Evolutionary conservation across 1,140 invertebrate genomes (phyloP).

Genomic region (Macrostomum lignano): DNA sequence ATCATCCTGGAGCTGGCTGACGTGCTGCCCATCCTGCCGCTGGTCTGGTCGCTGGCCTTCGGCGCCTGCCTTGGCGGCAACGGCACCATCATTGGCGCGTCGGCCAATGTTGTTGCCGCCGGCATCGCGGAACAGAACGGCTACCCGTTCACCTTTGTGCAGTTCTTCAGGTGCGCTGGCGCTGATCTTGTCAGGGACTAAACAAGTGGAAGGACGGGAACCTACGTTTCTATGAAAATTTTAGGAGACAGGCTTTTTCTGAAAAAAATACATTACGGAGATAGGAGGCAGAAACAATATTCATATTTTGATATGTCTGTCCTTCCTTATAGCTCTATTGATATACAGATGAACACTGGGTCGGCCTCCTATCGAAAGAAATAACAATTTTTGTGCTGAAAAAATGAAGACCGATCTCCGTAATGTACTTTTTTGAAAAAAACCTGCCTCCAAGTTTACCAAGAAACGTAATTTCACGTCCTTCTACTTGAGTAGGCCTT

Average conservation of each 20-base stretch:
- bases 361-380: too few relatives aligned
- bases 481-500: too few relatives aligned
- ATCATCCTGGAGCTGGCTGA: slow-evolving; percentile 38
- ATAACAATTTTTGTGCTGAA: too few relatives aligned
- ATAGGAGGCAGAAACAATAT: slow-evolving; percentile 7
- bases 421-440: too few relatives aligned
- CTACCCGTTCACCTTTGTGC: slow-evolving; percentile 43
- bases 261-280: neutral
- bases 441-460: too few relatives aligned
- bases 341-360: neutral
- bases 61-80: slow-evolving; percentile 56
- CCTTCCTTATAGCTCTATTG: slow-evolving; percentile 6
- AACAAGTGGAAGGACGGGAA: slow-evolving; percentile 10
- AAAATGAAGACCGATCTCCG: too few relatives aligned
- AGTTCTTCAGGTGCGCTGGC: slow-evolving; percentile 40
- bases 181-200: too few relatives aligned
- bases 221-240: neutral
- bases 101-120: slow-evolving; percentile 52
- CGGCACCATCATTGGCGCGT: slow-evolving; percentile 50
- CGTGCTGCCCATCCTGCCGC: slow-evolving; percentile 40
- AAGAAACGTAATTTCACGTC: too few relatives aligned
- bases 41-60: slow-evolving; percentile 47
- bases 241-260: too few relatives aligned
- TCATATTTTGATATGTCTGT: slow-evolving; percentile 6
- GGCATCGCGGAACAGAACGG: slow-evolving; percentile 55